Base-by-base conservation (phyloP, 2,797 vertebrate species). In the Acomys russatus region DNA sequence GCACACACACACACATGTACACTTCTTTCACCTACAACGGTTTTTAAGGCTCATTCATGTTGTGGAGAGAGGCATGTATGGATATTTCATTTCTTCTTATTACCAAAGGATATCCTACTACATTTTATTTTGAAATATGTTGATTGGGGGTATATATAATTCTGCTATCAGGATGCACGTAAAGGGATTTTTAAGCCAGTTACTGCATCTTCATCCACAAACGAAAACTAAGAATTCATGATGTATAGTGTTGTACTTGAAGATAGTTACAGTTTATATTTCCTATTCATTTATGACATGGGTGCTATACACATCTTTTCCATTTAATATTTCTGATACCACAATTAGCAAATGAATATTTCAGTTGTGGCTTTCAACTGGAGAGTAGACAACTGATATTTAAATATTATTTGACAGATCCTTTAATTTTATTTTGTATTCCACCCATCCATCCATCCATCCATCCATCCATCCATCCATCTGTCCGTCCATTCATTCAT, bases 261-360 rank as follows among this genome's bases (percentile, higher is more conserved):
- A 6, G 23, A 86, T 79, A 38, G 68, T n/a, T 91, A 33, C 6
- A 17, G 56, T 92, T 95, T 54, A 93, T 74, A 49, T 44, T 70
- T 92, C 20, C 78, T 74, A 89, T 28, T 77, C 25, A 94, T 64
- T 94, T 90, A 83, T 82, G 56, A 82, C 28, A 56, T 4, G 64
- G 17, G 22, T 86, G 51, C 70, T 7, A 38, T 61, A 88, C 44
- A 51, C 70, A 77, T 9, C 2, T 68, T 94, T 92, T 91, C 4
- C 54, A 70, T 91, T 38, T 91, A 86, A 28, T 88, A 82, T 84
- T 95, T 61, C 79, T 78, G 35, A 59, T 91, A 94, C 76, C 30
- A 87, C 25, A 79, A 17, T 70, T 73, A 86, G 33, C 44, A 78
- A 59, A 49, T 66, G 17, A 9, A 38, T 94, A 73, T 22, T 87